Evolutionary conservation across 2,113 vertebrate genomes (phyloP).

Genomic region (Chaetops frenatus): DNA sequence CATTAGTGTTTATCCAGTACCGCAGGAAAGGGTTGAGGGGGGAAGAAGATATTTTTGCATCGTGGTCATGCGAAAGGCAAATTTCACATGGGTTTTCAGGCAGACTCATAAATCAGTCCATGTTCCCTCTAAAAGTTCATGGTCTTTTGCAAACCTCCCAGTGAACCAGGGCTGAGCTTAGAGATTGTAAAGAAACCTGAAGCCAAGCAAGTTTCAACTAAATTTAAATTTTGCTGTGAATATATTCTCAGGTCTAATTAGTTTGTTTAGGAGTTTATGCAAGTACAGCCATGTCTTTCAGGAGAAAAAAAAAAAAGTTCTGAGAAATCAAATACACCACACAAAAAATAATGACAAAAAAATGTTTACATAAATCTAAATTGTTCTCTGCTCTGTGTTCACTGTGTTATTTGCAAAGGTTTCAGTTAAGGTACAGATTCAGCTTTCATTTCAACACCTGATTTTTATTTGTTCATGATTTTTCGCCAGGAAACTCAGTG

Average conservation of each 20-base stretch:
- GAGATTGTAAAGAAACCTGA: conserved; percentile 26
- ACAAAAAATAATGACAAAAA: background rate
- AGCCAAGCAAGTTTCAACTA: conserved; percentile 20
- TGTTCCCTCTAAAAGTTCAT: conserved; percentile 27
- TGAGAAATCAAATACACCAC: background rate
- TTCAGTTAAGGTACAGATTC: background rate
- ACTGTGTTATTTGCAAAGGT: background rate
- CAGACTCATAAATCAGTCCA: conserved; percentile 45
- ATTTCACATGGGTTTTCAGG: conserved; percentile 42
- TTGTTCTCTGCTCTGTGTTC: background rate
- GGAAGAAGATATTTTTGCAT: conserved; percentile 11
- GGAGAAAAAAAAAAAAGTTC: background rate
- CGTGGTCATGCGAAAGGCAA: background rate
- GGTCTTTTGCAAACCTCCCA: conserved; percentile 18
- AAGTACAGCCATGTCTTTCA: background rate
- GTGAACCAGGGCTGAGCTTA: background rate
- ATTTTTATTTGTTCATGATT: background rate
- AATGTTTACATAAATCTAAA: background rate
- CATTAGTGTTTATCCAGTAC: background rate
- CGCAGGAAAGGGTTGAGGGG: background rate
- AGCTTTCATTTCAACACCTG: background rate
- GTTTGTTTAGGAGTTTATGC: background rate
- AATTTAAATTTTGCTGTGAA: background rate
- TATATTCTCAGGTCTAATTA: conserved; percentile 1
- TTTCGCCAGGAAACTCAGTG: background rate